A percentile compares a stretch with the other conserved stretches of the same genome.
These are phyloP conservation scores for Drosophila arawakana DNA, from an alignment of 1,140 invertebrate genomes.

Conservation along the genomic window DNA sequence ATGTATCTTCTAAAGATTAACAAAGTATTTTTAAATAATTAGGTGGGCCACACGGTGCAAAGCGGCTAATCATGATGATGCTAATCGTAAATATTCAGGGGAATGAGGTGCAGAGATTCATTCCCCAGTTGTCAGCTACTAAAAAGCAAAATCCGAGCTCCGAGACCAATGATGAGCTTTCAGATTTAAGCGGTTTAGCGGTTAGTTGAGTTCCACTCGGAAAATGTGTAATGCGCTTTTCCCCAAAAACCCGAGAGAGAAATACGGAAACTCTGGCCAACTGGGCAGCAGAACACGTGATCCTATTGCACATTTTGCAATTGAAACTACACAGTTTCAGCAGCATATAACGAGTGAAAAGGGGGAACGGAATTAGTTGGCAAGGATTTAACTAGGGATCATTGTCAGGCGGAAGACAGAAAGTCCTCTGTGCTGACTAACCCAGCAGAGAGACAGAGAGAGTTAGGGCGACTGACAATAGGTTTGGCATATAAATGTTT, in stretches of 20 bases:
- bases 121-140: conserved; percentile 17
- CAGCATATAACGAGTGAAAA: neutral
- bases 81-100: conserved; percentile 38
- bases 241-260: neutral
- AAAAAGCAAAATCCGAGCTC: conserved; percentile 25
- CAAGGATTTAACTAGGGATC: conserved; percentile 46
- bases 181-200: conserved; percentile 69
- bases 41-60: neutral
- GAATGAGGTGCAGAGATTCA: conserved; percentile 16
- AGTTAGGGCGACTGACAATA: neutral
- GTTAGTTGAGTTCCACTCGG: conserved; percentile 17
- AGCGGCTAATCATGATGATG: conserved; percentile 20
- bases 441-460: neutral
- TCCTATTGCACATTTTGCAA: conserved; percentile 42
- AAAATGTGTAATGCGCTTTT: conserved; percentile 59
- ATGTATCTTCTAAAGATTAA: too few species aligned
- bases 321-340: conserved; percentile 7
- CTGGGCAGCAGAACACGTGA: conserved; percentile 48
- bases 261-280: conserved; percentile 36
- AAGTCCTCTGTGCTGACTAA: neutral
- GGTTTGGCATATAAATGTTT: conserved; percentile 57
- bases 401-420: neutral
- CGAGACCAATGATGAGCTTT: conserved; percentile 54
- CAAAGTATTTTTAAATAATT: too few species aligned
- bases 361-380: conserved; percentile 34